phyloP scores from a whole-genome alignment of 2,888 invertebrate species.

The Harmothoe impar region DNA sequence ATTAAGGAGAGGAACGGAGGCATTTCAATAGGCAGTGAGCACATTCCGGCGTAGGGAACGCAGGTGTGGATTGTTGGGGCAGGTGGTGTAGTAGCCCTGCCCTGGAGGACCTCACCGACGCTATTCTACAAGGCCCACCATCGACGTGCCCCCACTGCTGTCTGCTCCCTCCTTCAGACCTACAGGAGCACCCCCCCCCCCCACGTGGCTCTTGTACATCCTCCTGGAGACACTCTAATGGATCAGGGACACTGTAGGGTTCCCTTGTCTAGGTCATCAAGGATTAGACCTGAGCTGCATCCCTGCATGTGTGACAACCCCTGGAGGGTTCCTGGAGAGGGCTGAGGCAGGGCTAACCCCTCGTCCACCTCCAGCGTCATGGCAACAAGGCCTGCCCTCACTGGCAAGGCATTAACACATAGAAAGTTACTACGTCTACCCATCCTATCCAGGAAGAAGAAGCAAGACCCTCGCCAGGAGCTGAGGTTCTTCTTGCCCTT shows the following conservation, averaged over 20 bases:
- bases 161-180: no score
- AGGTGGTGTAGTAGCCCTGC: neutral
- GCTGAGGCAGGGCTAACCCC: neutral
- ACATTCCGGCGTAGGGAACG: neutral
- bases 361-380: neutral
- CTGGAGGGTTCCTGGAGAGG: no score
- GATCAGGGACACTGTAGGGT: neutral
- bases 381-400: neutral
- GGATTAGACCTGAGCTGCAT: neutral
- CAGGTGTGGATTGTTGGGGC: conserved; percentile 15
- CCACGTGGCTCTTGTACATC: no score
- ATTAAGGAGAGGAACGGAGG: no score
- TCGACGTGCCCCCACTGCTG: no score
- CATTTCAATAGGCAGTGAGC: neutral
- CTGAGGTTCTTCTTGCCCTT: conserved; percentile 70
- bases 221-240: neutral
- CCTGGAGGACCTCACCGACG: neutral
- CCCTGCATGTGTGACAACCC: neutral
- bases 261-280: neutral
- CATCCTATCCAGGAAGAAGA: neutral
- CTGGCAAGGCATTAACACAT: neutral
- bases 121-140: no score
- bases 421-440: neutral
- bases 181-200: no score
- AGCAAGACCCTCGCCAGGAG: conserved; percentile 60